Evolutionary conservation across 2,113 vertebrate genomes (phyloP).

Genomic region (Pseudolaguvia tuberculata): DNA sequence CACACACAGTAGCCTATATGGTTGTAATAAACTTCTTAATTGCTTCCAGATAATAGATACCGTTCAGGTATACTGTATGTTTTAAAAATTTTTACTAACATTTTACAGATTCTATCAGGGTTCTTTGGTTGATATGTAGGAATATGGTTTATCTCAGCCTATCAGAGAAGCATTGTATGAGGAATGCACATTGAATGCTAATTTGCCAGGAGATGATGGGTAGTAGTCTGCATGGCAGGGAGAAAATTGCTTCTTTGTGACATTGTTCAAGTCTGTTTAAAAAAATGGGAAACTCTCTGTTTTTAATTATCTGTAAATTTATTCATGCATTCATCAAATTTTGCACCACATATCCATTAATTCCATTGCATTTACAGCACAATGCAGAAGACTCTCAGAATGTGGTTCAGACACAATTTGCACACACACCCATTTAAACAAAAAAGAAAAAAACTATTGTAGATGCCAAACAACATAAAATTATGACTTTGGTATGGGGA

Average conservation of each 20-base stretch:
- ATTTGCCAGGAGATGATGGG: slow-evolving; percentile 15
- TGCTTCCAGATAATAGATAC: background rate
- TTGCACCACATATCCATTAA: no score
- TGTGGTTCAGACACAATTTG: no score
- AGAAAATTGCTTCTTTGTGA: slow-evolving; percentile 28
- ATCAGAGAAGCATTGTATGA: slow-evolving; percentile 7
- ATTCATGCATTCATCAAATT: background rate
- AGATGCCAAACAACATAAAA: no score
- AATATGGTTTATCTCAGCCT: slow-evolving; percentile 12
- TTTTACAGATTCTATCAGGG: background rate
- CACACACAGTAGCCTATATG: background rate
- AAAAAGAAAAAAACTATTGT: no score
- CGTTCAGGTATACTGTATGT: background rate
- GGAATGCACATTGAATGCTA: slow-evolving; percentile 35
- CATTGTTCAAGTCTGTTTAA: background rate
- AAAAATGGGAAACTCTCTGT: background rate
- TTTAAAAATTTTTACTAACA: background rate
- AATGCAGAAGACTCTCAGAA: no score
- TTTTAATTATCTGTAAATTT: background rate
- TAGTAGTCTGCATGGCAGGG: slow-evolving; percentile 14
- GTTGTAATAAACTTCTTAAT: background rate
- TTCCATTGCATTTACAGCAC: no score
- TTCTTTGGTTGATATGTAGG: background rate
- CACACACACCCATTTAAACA: no score
- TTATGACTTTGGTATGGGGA: no score